These are phyloP conservation scores for Drosophila ezoana DNA, from an alignment of 2,888 invertebrate genomes.

Conservation along the genomic window DNA sequence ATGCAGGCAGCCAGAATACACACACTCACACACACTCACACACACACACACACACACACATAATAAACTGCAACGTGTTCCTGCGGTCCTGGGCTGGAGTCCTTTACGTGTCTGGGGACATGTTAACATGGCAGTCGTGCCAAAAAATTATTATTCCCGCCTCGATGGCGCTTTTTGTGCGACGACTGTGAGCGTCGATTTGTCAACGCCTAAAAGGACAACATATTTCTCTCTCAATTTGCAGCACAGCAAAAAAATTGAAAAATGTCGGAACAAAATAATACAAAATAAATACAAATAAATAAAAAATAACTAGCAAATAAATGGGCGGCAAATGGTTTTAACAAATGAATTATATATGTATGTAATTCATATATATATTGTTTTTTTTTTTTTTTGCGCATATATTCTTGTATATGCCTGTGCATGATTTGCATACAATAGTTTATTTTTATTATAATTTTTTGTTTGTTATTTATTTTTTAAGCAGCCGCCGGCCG, in stretches of 20 bases:
- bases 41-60: conserved; percentile 42
- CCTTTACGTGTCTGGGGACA: conserved; percentile 80
- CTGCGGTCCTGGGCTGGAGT: conserved; percentile 47
- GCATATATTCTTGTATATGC: neutral
- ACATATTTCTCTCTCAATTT: conserved; percentile 74
- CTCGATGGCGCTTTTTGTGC: conserved; percentile 72
- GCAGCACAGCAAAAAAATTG: conserved; percentile 26
- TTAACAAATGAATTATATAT: conserved; percentile 75
- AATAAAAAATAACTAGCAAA: conserved; percentile 38
- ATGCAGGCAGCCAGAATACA: conserved; percentile 63
- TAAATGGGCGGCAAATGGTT: conserved; percentile 74
- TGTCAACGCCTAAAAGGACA: conserved; percentile 82
- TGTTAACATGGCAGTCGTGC: conserved; percentile 84
- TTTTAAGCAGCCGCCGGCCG: conserved; percentile 51
- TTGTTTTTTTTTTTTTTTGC: neutral
- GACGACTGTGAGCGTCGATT: conserved; percentile 64
- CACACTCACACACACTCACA: conserved; percentile 18
- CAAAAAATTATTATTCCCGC: conserved; percentile 84
- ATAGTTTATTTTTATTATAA: conserved; percentile 60
- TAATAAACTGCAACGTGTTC: conserved; percentile 71
- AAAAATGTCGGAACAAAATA: conserved; percentile 20
- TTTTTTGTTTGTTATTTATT: conserved; percentile 10
- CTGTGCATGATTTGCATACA: conserved; percentile 63
- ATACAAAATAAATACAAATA: conserved; percentile 34
- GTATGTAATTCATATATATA: conserved; percentile 24